Base-by-base conservation (phyloP, 1,140 invertebrate genomes). In the Drosophila funebris region DNA sequence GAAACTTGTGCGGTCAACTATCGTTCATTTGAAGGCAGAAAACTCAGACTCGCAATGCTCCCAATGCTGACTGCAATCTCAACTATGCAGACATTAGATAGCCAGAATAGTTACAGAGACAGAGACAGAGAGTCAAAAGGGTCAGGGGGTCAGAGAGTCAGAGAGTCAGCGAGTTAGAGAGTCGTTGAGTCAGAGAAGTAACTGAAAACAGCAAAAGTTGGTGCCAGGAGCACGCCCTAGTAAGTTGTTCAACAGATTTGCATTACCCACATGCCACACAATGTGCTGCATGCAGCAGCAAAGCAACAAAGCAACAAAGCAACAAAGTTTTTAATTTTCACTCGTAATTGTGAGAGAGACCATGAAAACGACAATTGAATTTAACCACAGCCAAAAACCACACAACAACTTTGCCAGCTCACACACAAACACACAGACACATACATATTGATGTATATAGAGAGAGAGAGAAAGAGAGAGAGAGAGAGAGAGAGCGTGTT, bases 361-460 rank as follows among this genome's bases (percentile, higher is more conserved):
- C 61, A 43, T 66, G 61, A 57, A 64, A 39, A 66, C 43, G 43
- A 52, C 68, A 71, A 71, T 71, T 71, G 68, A 64, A 57, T 71
- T 71, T 39, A 29, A 39, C 14, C 39, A 14, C 39, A 54, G 13
- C 14, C 13, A 8, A 50, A 48, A 61, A 22, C 16, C 37, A 53
- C 16, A 54, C 37, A 54, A 43, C 16, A 43, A 54, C 16, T 27
- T 2, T 27, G 4, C 11, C 31, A 37, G 11, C 29, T 13, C 44
- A 7, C 11, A 16, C 20, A 2, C 39, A 41, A 1, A 18, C 13
- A 18, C 14, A 41, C 39, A 41, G 14, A 6, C 39, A 6, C 39
- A 41, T 5, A 41, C 39, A 18, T 6, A 41, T 14, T 0, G 8
- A 39, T 13, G n/a, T 13, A 37, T 4, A 37, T 13, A 37, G 9